A percentile compares a stretch with the other conserved stretches of the same genome.
Conservation (phyloP, 1,140 invertebrate genomes). For the Musca vetustissima region DNA sequence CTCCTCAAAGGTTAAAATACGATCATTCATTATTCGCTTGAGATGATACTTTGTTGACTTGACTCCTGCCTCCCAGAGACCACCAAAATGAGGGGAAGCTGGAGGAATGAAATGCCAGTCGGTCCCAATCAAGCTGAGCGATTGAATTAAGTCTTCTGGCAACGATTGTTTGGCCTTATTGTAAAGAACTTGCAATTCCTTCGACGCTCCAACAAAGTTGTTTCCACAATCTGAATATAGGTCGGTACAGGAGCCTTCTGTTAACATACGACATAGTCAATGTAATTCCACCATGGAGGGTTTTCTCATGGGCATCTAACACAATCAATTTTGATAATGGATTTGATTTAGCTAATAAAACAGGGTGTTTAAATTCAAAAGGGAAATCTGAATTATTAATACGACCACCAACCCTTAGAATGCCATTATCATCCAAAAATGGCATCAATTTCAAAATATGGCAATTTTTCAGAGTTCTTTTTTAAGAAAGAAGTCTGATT, state of each 20-base stretch:
- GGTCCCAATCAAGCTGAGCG: slow-evolving; percentile 8
- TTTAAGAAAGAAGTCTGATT: neutral
- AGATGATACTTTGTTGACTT: slow-evolving; percentile 26
- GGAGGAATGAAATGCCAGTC: slow-evolving; percentile 41
- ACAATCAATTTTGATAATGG: neutral
- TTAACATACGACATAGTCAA: neutral
- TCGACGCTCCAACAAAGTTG: slow-evolving; percentile 43
- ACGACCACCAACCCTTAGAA: slow-evolving; percentile 39
- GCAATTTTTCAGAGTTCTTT: neutral
- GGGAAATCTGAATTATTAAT: slow-evolving; percentile 26
- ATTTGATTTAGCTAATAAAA: neutral
- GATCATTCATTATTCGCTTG: slow-evolving; percentile 8
- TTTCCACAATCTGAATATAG: slow-evolving; percentile 45
- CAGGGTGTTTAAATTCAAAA: slow-evolving; percentile 6
- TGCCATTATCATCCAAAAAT: slow-evolving; percentile 30
- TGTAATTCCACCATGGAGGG: neutral
- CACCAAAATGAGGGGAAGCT: slow-evolving; percentile 41
- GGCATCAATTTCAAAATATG: slow-evolving; percentile 1
- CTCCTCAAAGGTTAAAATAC: slow-evolving; percentile 12
- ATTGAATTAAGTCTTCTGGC: slow-evolving; percentile 12
- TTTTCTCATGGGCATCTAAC: neutral
- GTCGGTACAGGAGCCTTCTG: slow-evolving; percentile 32
- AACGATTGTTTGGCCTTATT: neutral
- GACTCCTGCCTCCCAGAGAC: slow-evolving; percentile 43
- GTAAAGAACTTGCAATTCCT: slow-evolving; percentile 5